Evolutionary conservation across 2,113 vertebrate species (phyloP), one percentile per base, ranked within the genome.

Genomic region (Electrona antarctica): DNA sequence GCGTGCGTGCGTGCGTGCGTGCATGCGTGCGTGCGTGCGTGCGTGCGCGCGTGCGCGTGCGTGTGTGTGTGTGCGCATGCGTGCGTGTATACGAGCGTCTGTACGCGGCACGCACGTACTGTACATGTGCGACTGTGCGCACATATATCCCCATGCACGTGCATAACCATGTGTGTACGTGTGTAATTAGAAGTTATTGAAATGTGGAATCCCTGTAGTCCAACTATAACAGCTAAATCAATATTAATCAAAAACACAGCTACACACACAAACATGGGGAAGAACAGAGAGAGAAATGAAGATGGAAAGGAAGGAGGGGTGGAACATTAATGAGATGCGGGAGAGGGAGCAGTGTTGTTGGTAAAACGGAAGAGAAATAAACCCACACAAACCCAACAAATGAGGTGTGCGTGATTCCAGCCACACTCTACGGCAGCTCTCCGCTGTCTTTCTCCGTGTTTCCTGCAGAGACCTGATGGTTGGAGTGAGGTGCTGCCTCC

Each of bases 151-250:
- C 33, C 33, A 41, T 41, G 33, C 3, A 41, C 33, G 33, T 41
- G 33, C 33, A 41, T 41, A 41, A 1, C 5, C 33, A n/a, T 63
- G 29, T 64, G 50, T 66, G 49, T 33, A 13, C n/a, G 64, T 41
- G 64, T 55, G 72, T 89, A 87, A 88, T 89, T 88, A 90, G 82
- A 88, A 81, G 67, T 85, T 84, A 88, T 85, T 85, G 81, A 84
- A 88, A 88, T 86, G 75, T 67, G 68, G 64, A 60, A 67, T 82
- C 80, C 72, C 72, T 47, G 71, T 74, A 62, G 80, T 62, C 71
- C 62, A 57, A 75, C 79, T 76, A 81, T 84, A 70, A 85, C 76
- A 79, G 79, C 83, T 72, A 55, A 87, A 90, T 90, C 90, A 84
- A 89, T 90, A 86, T 80, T 83, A 79, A 87, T 90, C 80, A 79